A percentile compares a stretch with the other conserved stretches of the same genome.
Evolutionary conservation across 2,888 invertebrate species (phyloP).

Genomic region (Leptura quadrifasciata): DNA sequence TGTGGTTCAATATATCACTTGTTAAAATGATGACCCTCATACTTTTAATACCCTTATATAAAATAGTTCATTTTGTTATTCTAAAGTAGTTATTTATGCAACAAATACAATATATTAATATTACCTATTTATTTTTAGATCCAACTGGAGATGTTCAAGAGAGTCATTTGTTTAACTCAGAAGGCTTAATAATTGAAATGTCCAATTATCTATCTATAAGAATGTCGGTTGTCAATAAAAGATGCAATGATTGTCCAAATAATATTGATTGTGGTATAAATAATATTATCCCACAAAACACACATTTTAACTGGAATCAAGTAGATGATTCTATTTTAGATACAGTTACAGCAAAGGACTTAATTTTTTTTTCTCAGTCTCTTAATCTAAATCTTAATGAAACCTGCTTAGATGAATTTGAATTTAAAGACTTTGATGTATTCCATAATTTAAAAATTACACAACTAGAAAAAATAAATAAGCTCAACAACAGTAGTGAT

Average conservation of each 20-base stretch:
- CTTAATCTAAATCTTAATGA: slow-evolving; percentile 51
- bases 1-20: no score
- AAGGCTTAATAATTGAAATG: slow-evolving; percentile 74
- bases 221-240: slow-evolving; percentile 50
- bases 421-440: not conserved
- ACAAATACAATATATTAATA: not conserved
- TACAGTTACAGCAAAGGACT: slow-evolving; percentile 60
- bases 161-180: slow-evolving; percentile 61
- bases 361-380: slow-evolving; percentile 58
- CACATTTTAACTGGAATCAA: slow-evolving; percentile 48
- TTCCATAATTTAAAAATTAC: slow-evolving; percentile 48
- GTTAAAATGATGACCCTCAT: no score
- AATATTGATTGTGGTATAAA: slow-evolving; percentile 71
- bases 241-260: slow-evolving; percentile 74
- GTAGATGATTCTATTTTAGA: slow-evolving; percentile 57
- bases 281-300: not conserved
- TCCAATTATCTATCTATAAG: slow-evolving; percentile 64
- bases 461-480: slow-evolving; percentile 43
- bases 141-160: not conserved
- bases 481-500: not conserved
- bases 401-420: not conserved
- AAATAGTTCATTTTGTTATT: no score
- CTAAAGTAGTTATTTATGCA: no score
- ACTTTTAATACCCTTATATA: no score
- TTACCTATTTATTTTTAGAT: not conserved